Base-by-base conservation (phyloP, 2,113 vertebrate genomes). In the Chamaetylas fuelleborni region DNA sequence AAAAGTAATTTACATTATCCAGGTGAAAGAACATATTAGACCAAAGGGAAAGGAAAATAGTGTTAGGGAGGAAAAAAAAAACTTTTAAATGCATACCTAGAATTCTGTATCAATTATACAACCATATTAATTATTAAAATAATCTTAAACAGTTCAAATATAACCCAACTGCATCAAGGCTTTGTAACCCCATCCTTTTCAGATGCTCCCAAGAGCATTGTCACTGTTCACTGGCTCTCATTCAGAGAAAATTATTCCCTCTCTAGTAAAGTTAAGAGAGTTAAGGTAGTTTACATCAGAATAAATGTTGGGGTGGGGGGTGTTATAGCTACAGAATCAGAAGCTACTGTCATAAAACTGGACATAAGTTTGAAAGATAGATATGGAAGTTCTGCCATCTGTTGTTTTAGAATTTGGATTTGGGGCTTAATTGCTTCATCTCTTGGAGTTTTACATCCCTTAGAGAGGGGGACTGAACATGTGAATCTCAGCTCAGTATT, bases 281-380 rank as follows among this genome's bases (percentile, higher is more conserved):
- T 53, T 33, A 40, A 61, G 47, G 36, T 15, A n/a, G 12, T 81
- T 66, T 36, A n/a, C 6, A n/a, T 24, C 28, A 54, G 19, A 53
- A 53, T 36, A 77, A 45, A 9, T 33, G 10, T 3, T 9, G 26
- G 6, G 13, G 6, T 15, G 40, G 5, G 1, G 3, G 3, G 1
- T 0, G 7, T 53, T 64, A 11, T 17, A 65, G 20, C 26, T 69
- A 29, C 33, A 80, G 38, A 81, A 57, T 71, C 11, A 25, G 33
- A 67, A 92, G 24, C 33, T 2, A 42, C 24, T 24, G 2, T 29
- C 40, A 33, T 36, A 51, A 72, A 72, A 56, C 3, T 7, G 6
- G 23, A 19, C 40, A 34, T 4, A 34, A 40, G 16, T 43, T 74
- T 58, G 33, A 62, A 82, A 74, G 8, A 61, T 1, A 51, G 19